Percentiles rank a stretch among this genome's conserved stretches.
phyloP scores from a whole-genome alignment of 2,113 vertebrate genomes.

The Parotia lawesii region DNA sequence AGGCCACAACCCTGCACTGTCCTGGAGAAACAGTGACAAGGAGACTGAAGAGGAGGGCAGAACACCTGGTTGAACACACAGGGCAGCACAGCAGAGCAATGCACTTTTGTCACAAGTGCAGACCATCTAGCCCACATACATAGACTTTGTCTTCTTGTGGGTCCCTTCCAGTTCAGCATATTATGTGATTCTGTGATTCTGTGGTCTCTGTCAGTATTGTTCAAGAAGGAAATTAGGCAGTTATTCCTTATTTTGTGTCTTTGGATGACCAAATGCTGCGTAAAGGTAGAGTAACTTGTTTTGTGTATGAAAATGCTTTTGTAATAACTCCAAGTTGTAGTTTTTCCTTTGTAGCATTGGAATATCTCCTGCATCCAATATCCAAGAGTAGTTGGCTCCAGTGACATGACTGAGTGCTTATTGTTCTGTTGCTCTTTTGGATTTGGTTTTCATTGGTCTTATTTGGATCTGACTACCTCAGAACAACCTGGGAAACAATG shows the following conservation, averaged over 20 bases:
- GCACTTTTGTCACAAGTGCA: too few species aligned
- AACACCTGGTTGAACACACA: neutral
- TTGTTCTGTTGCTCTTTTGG: neutral
- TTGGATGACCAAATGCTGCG: neutral
- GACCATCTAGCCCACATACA: neutral
- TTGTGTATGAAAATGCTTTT: neutral
- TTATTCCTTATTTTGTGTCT: neutral
- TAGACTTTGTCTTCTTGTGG: neutral
- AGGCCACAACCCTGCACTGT: rapidly evolving
- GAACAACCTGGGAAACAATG: neutral
- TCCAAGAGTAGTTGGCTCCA: neutral
- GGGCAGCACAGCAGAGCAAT: neutral
- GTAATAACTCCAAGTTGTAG: neutral
- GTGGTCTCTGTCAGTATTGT: neutral
- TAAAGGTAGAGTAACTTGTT: neutral
- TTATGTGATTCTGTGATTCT: neutral
- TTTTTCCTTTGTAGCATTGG: neutral
- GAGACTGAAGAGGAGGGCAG: neutral
- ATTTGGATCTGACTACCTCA: neutral
- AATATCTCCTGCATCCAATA: neutral
- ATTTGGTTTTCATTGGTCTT: neutral
- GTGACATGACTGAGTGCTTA: neutral
- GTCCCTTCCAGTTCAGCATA: neutral
- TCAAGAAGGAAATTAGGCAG: neutral
- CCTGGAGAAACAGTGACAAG: neutral